Percentiles rank a stretch among this genome's conserved stretches.
Conservation (phyloP, 2,113 vertebrate species). For the Anoura caudifer region DNA sequence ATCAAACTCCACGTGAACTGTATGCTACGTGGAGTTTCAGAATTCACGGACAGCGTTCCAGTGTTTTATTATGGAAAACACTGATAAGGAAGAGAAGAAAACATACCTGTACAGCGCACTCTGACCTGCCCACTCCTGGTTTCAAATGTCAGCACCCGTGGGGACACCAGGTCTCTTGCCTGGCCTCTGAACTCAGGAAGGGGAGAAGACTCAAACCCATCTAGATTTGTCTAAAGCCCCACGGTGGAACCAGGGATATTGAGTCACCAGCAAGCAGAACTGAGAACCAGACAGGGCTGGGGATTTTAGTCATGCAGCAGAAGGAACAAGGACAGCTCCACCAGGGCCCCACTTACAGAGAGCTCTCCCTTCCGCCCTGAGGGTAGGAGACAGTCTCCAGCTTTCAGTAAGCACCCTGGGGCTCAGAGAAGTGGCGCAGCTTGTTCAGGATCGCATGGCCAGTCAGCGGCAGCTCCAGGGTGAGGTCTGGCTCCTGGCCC, state of each 20-base stretch:
- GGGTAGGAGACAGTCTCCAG: not conserved
- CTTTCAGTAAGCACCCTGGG: not conserved
- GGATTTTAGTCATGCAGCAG: not conserved
- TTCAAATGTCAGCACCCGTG: not conserved
- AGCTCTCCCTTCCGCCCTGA: not conserved
- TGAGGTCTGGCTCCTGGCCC: not conserved
- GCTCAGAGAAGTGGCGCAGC: not conserved
- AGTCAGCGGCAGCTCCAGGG: not conserved
- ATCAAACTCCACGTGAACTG: not conserved
- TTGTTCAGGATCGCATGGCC: not conserved
- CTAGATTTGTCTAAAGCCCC: not conserved
- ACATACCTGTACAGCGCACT: not conserved
- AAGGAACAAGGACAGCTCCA: rapidly evolving
- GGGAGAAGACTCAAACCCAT: not conserved
- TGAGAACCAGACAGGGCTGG: not conserved
- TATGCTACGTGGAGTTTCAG: not conserved
- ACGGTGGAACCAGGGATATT: no score
- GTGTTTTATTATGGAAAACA: not conserved
- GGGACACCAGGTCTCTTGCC: not conserved
- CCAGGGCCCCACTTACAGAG: not conserved
- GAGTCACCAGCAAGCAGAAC: not conserved
- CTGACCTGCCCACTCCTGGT: not conserved
- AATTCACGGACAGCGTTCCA: not conserved
- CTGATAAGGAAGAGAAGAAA: not conserved
- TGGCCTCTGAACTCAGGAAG: not conserved